Evolutionary conservation across 2,113 vertebrate genomes (phyloP).

Genomic region (Microcebus tavaratra): DNA sequence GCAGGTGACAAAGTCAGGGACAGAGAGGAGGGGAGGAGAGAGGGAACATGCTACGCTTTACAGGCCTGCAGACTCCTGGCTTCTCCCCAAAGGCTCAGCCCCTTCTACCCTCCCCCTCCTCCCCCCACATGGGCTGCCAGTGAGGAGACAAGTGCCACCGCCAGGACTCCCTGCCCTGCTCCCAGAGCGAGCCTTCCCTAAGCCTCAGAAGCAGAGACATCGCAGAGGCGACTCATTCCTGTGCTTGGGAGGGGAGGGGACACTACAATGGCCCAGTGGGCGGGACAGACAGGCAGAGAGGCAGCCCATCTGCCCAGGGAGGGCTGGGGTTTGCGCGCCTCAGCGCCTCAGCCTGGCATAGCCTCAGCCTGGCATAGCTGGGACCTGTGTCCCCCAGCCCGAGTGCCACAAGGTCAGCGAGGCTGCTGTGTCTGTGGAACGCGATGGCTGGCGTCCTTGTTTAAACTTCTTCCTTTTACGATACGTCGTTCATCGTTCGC

Average conservation of each 20-base stretch:
- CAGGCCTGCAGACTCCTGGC: not conserved
- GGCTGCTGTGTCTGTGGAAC: too few species aligned
- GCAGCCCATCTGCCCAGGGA: rapidly evolving
- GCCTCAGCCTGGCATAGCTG: not conserved
- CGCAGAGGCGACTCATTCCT: not conserved
- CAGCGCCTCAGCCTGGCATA: not conserved
- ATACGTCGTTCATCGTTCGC: not conserved
- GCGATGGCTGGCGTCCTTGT: rapidly evolving
- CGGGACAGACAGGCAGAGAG: not conserved
- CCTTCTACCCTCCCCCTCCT: not conserved
- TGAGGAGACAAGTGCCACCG: not conserved
- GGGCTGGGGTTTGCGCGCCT: not conserved
- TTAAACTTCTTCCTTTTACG: not conserved
- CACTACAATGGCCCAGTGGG: not conserved
- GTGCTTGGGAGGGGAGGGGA: not conserved
- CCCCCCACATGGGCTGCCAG: not conserved
- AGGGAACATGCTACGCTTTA: rapidly evolving
- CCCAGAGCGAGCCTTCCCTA: not conserved
- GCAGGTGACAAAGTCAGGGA: not conserved
- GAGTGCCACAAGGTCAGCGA: not conserved
- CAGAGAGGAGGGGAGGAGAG: not conserved
- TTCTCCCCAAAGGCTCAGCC: not conserved
- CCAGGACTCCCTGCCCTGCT: not conserved
- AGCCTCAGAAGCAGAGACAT: not conserved
- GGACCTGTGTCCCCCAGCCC: not conserved